Conservation (phyloP, 1,140 invertebrate species). For the Drosophila lacertosa region DNA sequence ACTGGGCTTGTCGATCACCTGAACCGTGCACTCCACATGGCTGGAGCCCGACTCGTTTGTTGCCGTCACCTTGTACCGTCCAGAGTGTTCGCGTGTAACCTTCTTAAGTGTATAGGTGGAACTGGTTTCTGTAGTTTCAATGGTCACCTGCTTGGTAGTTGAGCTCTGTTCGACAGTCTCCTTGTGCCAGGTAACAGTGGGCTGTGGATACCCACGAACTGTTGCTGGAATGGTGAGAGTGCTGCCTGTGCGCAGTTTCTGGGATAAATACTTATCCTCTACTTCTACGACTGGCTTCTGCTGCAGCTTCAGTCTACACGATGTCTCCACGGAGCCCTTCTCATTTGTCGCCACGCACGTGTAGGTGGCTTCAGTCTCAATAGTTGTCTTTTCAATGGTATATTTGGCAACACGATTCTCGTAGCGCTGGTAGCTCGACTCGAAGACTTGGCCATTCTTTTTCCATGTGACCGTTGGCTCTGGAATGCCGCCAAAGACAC, state of each 20-base stretch:
- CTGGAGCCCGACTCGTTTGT: constrained; percentile 89
- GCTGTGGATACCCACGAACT: constrained; percentile 88
- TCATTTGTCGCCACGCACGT: constrained; percentile 90
- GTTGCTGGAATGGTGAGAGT: constrained; percentile 87
- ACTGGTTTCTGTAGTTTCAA: constrained; percentile 86
- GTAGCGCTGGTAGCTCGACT: constrained; percentile 87
- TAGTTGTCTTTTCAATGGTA: constrained; percentile 87
- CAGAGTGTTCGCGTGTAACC: constrained; percentile 87
- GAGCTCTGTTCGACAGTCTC: constrained; percentile 86
- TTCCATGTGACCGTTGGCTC: constrained; percentile 93
- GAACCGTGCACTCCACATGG: constrained; percentile 89
- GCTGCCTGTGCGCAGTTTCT: constrained; percentile 86
- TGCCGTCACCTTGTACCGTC: constrained; percentile 88
- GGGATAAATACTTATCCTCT: constrained; percentile 86
- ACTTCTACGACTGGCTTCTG: constrained; percentile 88
- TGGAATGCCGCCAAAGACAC: constrained; percentile 92
- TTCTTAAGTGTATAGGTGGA: constrained; percentile 87
- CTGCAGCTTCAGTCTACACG: constrained; percentile 87
- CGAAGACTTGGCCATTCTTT: constrained; percentile 86
- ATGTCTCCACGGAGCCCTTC: constrained; percentile 89
- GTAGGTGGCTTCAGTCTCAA: constrained; percentile 88
- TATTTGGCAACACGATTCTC: constrained; percentile 90
- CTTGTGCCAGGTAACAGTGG: constrained; percentile 88
- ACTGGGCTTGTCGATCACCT: constrained; percentile 94
- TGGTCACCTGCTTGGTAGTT: constrained; percentile 85